These are phyloP conservation scores for Muricea muricata DNA, from an alignment of 92 coral and sea anemone genomes.

Conservation along the genomic window DNA sequence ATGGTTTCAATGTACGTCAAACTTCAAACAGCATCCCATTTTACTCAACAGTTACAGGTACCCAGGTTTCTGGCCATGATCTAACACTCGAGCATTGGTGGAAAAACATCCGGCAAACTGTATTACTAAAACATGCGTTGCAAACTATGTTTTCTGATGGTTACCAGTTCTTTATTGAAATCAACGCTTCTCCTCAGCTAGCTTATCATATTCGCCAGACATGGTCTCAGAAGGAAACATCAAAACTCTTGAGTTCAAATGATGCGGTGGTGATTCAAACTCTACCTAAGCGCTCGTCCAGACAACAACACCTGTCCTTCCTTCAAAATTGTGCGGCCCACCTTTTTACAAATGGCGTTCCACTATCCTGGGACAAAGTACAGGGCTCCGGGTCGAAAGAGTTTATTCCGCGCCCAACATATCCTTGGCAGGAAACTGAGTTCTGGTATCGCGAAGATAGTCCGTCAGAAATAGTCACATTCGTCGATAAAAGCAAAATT, in stretches of 20 bases:
- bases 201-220: constrained; percentile 65
- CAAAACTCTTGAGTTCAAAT: not conserved
- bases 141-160: constrained; percentile 54
- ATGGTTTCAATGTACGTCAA: constrained; percentile 29
- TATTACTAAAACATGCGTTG: constrained; percentile 55
- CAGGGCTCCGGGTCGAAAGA: constrained; percentile 45
- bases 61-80: constrained; percentile 39
- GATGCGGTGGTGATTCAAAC: constrained; percentile 47
- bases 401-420: constrained; percentile 58
- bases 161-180: constrained; percentile 52
- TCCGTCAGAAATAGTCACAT: not conserved
- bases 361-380: constrained; percentile 56
- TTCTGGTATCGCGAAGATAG: constrained; percentile 45
- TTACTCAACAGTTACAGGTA: constrained; percentile 71
- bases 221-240: constrained; percentile 33
- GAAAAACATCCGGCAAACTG: constrained; percentile 65
- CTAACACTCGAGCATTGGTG: constrained; percentile 66
- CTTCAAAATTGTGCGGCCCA: constrained; percentile 60
- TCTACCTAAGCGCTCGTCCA: constrained; percentile 48
- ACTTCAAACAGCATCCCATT: constrained; percentile 25
- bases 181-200: constrained; percentile 68
- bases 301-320: constrained; percentile 59
- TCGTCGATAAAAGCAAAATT: not conserved
- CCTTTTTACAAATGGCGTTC: constrained; percentile 46
- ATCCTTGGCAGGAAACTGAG: constrained; percentile 71